phyloP scores from a whole-genome alignment of 2,113 vertebrate genomes.

The Aramus guarauna region DNA sequence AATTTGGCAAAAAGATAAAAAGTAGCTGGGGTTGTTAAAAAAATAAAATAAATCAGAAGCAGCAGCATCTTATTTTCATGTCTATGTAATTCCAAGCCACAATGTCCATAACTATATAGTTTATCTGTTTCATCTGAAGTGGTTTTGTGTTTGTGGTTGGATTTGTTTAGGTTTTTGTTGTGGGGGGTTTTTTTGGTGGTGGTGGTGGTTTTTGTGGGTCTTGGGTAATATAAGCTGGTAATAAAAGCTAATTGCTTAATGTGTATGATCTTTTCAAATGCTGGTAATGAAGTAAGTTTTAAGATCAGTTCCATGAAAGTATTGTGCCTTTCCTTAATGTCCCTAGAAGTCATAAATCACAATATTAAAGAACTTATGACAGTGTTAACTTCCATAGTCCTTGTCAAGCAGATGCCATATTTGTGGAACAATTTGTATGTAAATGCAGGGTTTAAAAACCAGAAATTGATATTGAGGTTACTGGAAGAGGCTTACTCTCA shows the following conservation, averaged over 20 bases:
- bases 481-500: background rate
- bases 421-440: constrained; percentile 30
- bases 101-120: background rate
- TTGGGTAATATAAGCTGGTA: background rate
- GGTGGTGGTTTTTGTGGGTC: too few species aligned
- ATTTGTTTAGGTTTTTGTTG: background rate
- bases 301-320: background rate
- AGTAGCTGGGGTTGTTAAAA: background rate
- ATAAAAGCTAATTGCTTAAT: background rate
- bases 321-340: background rate
- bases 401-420: background rate
- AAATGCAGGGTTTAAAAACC: background rate
- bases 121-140: background rate
- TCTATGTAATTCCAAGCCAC: background rate
- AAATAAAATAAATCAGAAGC: background rate
- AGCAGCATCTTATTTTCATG: background rate
- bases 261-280: background rate
- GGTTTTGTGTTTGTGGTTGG: too few species aligned
- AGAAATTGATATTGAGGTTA: constrained; percentile 34
- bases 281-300: background rate
- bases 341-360: background rate
- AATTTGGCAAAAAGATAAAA: background rate
- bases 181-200: background rate
- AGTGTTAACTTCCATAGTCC: background rate
- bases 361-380: background rate